These are phyloP conservation scores for Suillia variegata DNA, from an alignment of 2,888 invertebrate genomes.

Conservation along the genomic window DNA sequence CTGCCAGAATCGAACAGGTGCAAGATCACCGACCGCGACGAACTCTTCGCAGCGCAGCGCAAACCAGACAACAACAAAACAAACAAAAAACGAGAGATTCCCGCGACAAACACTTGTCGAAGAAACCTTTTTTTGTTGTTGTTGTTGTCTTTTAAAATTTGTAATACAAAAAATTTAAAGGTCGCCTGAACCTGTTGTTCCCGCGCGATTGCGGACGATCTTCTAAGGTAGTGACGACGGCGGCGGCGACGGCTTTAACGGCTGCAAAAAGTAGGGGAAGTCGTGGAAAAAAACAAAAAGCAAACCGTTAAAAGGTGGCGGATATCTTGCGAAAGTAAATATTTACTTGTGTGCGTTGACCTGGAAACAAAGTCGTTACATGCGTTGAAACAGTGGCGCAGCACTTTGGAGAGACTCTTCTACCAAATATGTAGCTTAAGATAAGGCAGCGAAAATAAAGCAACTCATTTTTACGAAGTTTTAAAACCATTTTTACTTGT, in stretches of 20 bases:
- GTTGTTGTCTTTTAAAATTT: too few relatives aligned
- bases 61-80: background rate
- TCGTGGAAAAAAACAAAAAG: too few relatives aligned
- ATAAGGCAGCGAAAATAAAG: too few relatives aligned
- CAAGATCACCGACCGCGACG: constrained; percentile 32
- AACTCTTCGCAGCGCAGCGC: constrained; percentile 1
- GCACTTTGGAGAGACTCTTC: too few relatives aligned
- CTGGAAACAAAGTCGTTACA: background rate
- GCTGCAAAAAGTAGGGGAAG: too few relatives aligned
- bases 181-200: background rate
- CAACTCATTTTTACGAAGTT: too few relatives aligned
- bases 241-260: background rate
- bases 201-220: background rate
- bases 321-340: background rate
- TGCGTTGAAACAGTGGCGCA: too few relatives aligned
- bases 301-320: background rate
- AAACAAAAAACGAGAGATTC: constrained; percentile 17
- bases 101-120: constrained; percentile 28
- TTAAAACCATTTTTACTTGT: too few relatives aligned
- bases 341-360: background rate
- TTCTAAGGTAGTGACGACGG: background rate
- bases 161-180: background rate
- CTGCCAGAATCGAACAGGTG: constrained; percentile 25
- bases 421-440: too few relatives aligned
- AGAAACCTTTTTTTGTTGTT: too few relatives aligned